Base-by-base conservation (phyloP, 53 echinoderm and acorn worm genomes). In the Antedon mediterranea region DNA sequence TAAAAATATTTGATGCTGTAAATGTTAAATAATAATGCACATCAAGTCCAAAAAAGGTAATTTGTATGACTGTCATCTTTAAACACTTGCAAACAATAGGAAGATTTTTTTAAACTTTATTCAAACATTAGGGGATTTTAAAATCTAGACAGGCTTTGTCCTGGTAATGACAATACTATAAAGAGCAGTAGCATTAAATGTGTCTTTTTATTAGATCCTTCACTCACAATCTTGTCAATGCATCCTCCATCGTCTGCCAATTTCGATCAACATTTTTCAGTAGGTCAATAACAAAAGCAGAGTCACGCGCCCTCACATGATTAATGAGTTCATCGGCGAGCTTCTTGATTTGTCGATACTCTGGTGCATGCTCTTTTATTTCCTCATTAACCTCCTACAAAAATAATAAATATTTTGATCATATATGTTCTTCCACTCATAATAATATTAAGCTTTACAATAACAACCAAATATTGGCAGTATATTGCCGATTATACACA, bases 231-330 rank as follows among this genome's bases (percentile, higher is more conserved):
- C 92, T 87, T 0, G 82, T 80, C 34, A 97, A 88, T 72, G 85
- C 89, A 78, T 97, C 97, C 80, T 92, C 97, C 89, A 89, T 89
- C 32, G 97, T 91, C 74, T 92, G 97, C 97, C 97, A 97, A 86
- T 97, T 97, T 33, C 89, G 82, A 43, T 97, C 97, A 77, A 97
- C 74, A 30, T 90, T 92, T 34, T 91, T 88, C 89, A 92, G 87
- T 30, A 91, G 86, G 75, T 97, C 97, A 13, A 77, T 84, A 72
- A 97, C 92, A 27, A 89, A 89, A 80, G 87, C 87, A 1, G 91
- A 75, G 76, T 97, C 97, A 31, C 85, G 85, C 32, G 97, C 77
- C 71, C 89, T 81, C 34, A 73, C 85, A 70, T 97, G 89, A 28
- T 90, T 92, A 76, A 92, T 86, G 31, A 97, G 86, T 27, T 89